A percentile compares a stretch with the other conserved stretches of the same genome.
Conservation (phyloP, 2,888 invertebrate species). For the Ormyrus nitidulus region DNA sequence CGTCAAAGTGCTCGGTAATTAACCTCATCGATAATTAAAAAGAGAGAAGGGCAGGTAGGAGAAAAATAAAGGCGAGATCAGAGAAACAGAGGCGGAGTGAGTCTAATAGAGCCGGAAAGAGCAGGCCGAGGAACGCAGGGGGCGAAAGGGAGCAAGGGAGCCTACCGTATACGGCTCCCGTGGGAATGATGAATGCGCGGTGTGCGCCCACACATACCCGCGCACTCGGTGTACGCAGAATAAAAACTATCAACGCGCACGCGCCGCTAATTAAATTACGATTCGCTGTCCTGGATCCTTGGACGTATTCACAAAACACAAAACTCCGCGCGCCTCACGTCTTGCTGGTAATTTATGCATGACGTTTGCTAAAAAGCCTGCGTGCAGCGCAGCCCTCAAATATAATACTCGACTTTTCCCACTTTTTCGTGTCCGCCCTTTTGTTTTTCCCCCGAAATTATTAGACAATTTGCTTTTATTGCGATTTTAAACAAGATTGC, state of each 20-base stretch:
- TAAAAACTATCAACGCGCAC: constrained; percentile 36
- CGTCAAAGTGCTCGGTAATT: background rate
- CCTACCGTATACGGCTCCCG: background rate
- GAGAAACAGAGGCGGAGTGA: background rate
- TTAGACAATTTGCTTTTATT: too few relatives aligned
- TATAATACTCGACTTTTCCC: too few relatives aligned
- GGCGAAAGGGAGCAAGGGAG: background rate
- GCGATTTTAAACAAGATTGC: too few relatives aligned
- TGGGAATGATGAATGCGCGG: constrained; percentile 14
- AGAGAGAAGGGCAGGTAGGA: background rate
- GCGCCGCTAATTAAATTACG: constrained; percentile 45
- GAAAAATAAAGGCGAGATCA: too few relatives aligned
- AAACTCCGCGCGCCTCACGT: background rate
- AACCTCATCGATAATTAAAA: constrained; percentile 32
- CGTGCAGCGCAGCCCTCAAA: background rate
- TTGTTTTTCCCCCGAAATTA: too few relatives aligned
- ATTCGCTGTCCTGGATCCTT: background rate
- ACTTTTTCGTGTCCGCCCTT: too few relatives aligned
- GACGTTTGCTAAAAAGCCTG: constrained; percentile 1
- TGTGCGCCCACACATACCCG: background rate
- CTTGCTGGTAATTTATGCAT: constrained; percentile 9
- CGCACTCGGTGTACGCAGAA: background rate
- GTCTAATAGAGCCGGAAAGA: background rate
- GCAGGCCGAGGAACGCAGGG: background rate
- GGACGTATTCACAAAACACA: background rate